Evolutionary conservation across 2,797 vertebrate species (phyloP), one percentile per base, ranked within the genome.

Genomic region (Leptoclinus maculatus): DNA sequence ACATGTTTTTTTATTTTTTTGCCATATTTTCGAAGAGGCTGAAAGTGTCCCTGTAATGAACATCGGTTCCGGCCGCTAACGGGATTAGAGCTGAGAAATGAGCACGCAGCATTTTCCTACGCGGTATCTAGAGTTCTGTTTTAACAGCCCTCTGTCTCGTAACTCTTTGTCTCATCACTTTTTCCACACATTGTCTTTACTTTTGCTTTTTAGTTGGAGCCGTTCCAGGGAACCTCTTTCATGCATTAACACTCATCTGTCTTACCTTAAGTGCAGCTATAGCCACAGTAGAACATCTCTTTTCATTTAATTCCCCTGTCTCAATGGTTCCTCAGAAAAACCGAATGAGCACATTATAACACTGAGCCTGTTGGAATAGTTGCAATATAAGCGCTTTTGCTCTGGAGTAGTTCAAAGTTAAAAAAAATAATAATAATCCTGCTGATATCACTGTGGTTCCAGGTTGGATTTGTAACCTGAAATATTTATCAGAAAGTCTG

Each of bases 21-120:
- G 29, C 80, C 32, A 16, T 78, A 70, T 71, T 51, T 87, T 83
- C 79, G 76, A 62, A 86, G 76, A 85, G 41, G 81, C 79, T 84
- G 91, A 89, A 88, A 90, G 88, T 88, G 72, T 88, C 82, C 79
- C 71, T 16, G 43, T 87, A 87, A 88, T 85, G 77, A 89, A 80
- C 83, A 71, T 62, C 49, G 1, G 74, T 86, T 88, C 47, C 29
- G 27, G 76, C 64, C 12, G 34, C 81, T 90, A 90, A 93, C 84
- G 45, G 81, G 88, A 91, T 94, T 90, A 91, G 16, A 34, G 32
- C 58, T 47, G 56, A 75, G 68, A 79, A 85, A 84, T 62, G 53
- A 80, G 69, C 49, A 62, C 2, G 38, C 83, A 75, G 87, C 83
- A 29, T 84, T 91, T 92, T 80, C 39, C 71, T 49, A 45, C 68